Evolutionary conservation across 2,797 vertebrate genomes (phyloP), one percentile per base, ranked within the genome.

Genomic region (Channallabes apus): DNA sequence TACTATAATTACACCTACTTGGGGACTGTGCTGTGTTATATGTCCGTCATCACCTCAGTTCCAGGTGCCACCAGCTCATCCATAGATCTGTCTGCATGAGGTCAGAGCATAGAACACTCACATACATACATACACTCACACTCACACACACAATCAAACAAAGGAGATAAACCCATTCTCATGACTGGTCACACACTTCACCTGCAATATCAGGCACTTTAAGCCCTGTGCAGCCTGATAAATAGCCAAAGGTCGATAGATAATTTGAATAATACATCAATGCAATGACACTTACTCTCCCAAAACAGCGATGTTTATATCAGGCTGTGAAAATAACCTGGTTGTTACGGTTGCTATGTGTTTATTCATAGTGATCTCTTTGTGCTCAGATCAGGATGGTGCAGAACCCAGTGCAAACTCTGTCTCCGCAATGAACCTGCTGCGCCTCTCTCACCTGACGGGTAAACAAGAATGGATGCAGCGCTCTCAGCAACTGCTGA

Each of bases 381-480:
- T 84, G 6, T 62, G 29, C 76, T 6, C 92, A 99, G 97, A 98
- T 92, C 97, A 99, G 89, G 97, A 99, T 0, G 97, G 97, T 11
- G 97, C 97, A 0, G 98, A 99, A 90, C 97, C 97, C 89, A 95
- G 96, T 0, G 96, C 95, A 38, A 99, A 99, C 92, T 98, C 98
- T 0, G 90, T 97, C 67, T 93, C 96, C 0, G 96, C 96, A 1
- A 94, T 94, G 90, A 99, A 96, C 88, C 94, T 99, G 69, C 95
- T 97, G 82, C 95, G 96, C 75, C 94, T 98, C 76, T 96, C 96
- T 1, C 94, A 95, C 85, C 96, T 96, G 91, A 96, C 96, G 0
- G 96, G 95, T 78, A 93, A 90, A 24, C 92, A 79, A 82, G 96
- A 97, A 51, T 98, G 97, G 97, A 90, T 94, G 80, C 93, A 96